A percentile compares a stretch with the other conserved stretches of the same genome.
phyloP scores from a whole-genome alignment of 2,888 invertebrate genomes.

The Dynastes hyllus region DNA sequence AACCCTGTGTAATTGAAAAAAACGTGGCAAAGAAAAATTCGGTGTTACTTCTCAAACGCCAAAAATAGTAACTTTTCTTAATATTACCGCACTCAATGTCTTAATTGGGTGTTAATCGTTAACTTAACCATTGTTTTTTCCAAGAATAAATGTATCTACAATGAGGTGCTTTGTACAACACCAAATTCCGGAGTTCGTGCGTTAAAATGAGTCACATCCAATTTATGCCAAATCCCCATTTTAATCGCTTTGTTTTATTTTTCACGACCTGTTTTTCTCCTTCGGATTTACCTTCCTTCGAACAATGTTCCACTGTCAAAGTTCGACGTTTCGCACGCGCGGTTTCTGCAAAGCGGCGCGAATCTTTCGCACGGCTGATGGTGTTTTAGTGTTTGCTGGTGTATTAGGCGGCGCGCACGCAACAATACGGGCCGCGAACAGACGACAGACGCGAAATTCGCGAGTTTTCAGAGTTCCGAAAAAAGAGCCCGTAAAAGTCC shows the following conservation, averaged over 20 bases:
- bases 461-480: background rate
- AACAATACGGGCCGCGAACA: background rate
- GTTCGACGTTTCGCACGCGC: slow-evolving; percentile 40
- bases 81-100: too few relatives aligned
- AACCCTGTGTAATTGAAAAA: too few relatives aligned
- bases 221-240: too few relatives aligned
- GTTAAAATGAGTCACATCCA: too few relatives aligned
- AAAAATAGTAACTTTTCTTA: too few relatives aligned
- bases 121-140: too few relatives aligned
- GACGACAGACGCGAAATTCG: background rate
- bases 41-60: too few relatives aligned
- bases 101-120: too few relatives aligned
- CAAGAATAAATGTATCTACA: too few relatives aligned
- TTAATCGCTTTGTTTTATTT: slow-evolving; percentile 1
- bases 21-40: too few relatives aligned
- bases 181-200: too few relatives aligned
- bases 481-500: background rate
- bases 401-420: slow-evolving; percentile 21
- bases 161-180: too few relatives aligned
- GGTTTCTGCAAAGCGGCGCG: slow-evolving; percentile 16
- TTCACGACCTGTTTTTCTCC: background rate
- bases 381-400: slow-evolving; percentile 32
- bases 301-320: slow-evolving; percentile 26
- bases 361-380: slow-evolving; percentile 5
- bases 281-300: background rate